Evolutionary conservation across 2,888 invertebrate genomes (phyloP), one percentile per base, ranked within the genome.

Genomic region (Nemapogon koenigi): DNA sequence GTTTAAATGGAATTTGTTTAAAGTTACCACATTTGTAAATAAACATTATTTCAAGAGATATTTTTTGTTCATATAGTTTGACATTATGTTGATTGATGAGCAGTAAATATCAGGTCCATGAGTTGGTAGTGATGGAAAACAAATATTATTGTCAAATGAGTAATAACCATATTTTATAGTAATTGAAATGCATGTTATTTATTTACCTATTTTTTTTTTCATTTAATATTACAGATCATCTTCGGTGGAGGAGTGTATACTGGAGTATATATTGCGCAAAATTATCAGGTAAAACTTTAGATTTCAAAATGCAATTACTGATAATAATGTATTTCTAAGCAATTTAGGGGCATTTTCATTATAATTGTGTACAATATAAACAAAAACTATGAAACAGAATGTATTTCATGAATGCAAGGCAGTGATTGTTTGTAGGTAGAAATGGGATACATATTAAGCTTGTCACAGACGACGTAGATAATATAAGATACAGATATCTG

Each of bases 241-340:
- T 86, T 89, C 58, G 75, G 86, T 13, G 52, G 84, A 43, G 90
- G 90, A 16, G 57, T 89, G 19, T 90, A 90, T 57, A 73, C 87
- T 30, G 90, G 90, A 18, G 81, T 90, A 38, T 90, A 88, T 55
- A 49, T 88, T 47, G 82, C 83, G 49, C 90, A 90, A 75, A 89
- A 90, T 65, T 90, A 89, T 69, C 81, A 89, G 79, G 89, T 89
- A 78, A 62, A 62, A 54, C 3, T 33, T 38, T 19, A 38, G 17
- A 14, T 33, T 32, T 25, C 35, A 6, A 19, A 31, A 33, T 27
- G 22, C 22, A 22, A 22, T 22, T 22, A n/a, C n/a, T n/a, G n/a
- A n/a, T n/a, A n/a, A n/a, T n/a, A 27, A n/a, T n/a, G 6, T 27
- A 4, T 27, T 27, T 7, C n/a, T 13, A 6, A 27, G 28, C 4